A percentile compares a stretch with the other conserved stretches of the same genome.
phyloP scores from a whole-genome alignment of 2,113 vertebrate species.

The Vanacampus margaritifer region DNA sequence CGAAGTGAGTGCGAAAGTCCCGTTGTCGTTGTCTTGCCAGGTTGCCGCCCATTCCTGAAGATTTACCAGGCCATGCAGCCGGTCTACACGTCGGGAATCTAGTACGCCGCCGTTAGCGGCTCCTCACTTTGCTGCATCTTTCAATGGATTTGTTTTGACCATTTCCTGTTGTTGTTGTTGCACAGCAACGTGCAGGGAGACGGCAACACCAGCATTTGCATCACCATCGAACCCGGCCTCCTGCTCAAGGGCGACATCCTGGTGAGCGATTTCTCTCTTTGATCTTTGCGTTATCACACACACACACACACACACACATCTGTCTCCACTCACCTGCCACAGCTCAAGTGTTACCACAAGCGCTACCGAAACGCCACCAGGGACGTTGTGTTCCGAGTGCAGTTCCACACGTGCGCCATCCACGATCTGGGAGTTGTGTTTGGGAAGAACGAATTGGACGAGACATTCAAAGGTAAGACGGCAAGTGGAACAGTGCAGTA shows the following conservation, averaged over 20 bases:
- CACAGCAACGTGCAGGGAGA: conserved; percentile 91
- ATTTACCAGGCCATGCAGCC: conserved; percentile 99
- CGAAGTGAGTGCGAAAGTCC: no score
- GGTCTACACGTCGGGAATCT: conserved; percentile 97
- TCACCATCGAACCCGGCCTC: conserved; percentile 94
- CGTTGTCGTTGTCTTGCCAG: conserved; percentile 73
- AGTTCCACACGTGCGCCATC: conserved; percentile 96
- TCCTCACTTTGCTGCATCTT: conserved; percentile 10
- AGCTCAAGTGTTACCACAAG: conserved; percentile 98
- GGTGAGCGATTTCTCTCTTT: conserved; percentile 68
- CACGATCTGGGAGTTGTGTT: conserved; percentile 91
- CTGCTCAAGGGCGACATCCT: conserved; percentile 95
- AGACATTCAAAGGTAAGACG: conserved; percentile 87
- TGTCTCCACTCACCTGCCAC: background rate
- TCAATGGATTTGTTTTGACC: background rate
- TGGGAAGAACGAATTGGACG: conserved; percentile 90
- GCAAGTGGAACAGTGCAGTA: no score
- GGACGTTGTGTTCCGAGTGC: conserved; percentile 91
- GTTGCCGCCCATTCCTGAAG: conserved; percentile 96
- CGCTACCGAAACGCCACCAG: conserved; percentile 84
- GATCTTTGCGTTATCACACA: background rate
- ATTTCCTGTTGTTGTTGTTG: background rate
- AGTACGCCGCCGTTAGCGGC: conserved; percentile 73
- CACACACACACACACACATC: background rate
- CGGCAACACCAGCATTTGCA: conserved; percentile 95